Percentiles rank a stretch among this genome's conserved stretches.
phyloP scores from a whole-genome alignment of 2,113 vertebrate species.

The Istiophorus platypterus region DNA sequence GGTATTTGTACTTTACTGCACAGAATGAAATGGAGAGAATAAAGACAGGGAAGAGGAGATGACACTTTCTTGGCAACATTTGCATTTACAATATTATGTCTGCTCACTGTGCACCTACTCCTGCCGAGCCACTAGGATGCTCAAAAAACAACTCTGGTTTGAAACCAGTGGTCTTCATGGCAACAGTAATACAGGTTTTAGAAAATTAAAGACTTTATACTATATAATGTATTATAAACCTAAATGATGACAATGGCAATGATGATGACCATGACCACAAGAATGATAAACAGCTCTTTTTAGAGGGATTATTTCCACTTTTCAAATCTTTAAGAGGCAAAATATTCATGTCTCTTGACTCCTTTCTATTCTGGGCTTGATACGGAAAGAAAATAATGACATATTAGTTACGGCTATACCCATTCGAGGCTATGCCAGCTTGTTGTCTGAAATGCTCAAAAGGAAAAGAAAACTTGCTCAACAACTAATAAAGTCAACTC shows the following conservation, averaged over 20 bases:
- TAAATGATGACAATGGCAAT: background rate
- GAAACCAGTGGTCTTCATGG: background rate
- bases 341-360: background rate
- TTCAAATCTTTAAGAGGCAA: background rate
- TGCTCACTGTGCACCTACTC: background rate
- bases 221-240: background rate
- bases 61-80: background rate
- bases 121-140: slow-evolving; percentile 3
- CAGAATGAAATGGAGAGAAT: background rate
- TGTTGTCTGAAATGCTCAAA: slow-evolving; percentile 27
- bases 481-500: slow-evolving; percentile 23
- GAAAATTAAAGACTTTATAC: slow-evolving; percentile 1
- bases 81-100: slow-evolving; percentile 11
- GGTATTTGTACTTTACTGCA: background rate
- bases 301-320: background rate
- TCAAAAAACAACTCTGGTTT: slow-evolving; percentile 28
- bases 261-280: background rate
- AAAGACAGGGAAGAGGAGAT: background rate
- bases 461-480: slow-evolving; percentile 33
- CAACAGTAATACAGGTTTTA: background rate
- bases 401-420: slow-evolving; percentile 18
- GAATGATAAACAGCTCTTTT: slow-evolving; percentile 15
- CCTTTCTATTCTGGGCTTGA: background rate
- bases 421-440: slow-evolving; percentile 20
- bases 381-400: slow-evolving; percentile 22